Percentiles rank a stretch among this genome's conserved stretches.
Evolutionary conservation across 1,140 invertebrate species (phyloP).

Genomic region (Eriocheir sinensis): DNA sequence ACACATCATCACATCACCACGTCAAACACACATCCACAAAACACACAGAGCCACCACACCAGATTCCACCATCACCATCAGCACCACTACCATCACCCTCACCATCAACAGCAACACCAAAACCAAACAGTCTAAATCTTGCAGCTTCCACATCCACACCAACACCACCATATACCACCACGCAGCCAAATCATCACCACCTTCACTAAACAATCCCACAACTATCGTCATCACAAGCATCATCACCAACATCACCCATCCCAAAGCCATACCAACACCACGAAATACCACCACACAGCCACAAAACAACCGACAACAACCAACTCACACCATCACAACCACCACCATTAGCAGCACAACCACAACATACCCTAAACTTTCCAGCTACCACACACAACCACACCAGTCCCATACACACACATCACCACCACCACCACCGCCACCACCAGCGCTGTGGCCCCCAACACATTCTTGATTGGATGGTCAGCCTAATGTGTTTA

Average conservation of each 20-base stretch:
- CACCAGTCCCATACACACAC: background rate
- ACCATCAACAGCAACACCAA: background rate
- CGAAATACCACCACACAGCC: background rate
- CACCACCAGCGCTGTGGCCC: background rate
- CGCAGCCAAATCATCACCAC: too few species aligned
- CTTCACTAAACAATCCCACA: background rate
- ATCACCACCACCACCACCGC: background rate
- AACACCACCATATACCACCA: too few species aligned
- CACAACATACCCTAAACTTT: too few species aligned
- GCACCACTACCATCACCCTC: background rate
- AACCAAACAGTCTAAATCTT: background rate
- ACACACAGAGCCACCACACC: background rate
- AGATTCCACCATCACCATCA: background rate
- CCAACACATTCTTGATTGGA: constrained; percentile 76
- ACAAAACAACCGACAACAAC: background rate
- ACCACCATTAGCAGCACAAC: background rate
- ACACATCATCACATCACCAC: background rate
- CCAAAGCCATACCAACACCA: background rate
- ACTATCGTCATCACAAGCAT: background rate
- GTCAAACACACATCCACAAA: too few species aligned
- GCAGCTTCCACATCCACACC: background rate
- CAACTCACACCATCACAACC: background rate
- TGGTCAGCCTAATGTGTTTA: constrained; percentile 75
- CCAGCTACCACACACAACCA: background rate
- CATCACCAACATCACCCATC: background rate